phyloP scores from a whole-genome alignment of 2,888 invertebrate genomes.

The Thecophora atra region DNA sequence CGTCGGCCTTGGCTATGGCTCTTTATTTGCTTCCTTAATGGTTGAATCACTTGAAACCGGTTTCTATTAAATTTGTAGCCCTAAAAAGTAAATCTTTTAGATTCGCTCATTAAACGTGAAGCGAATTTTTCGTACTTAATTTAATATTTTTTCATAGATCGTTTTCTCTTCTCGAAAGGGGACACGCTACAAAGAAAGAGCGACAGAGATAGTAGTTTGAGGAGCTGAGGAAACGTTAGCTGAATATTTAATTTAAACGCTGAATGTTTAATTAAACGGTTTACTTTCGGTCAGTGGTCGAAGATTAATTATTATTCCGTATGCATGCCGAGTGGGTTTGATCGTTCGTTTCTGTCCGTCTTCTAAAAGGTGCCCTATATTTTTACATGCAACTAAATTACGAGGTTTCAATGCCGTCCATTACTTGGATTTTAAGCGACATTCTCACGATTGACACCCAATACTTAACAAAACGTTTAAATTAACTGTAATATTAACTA shows the following conservation, averaged over 20 bases:
- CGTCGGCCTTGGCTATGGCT: conserved; percentile 5
- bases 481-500: background rate
- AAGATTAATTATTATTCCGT: conserved; percentile 16
- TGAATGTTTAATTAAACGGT: too few relatives aligned
- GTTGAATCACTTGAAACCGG: background rate
- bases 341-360: background rate
- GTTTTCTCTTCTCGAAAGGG: background rate
- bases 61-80: background rate
- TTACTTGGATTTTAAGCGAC: background rate
- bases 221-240: background rate
- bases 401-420: conserved; percentile 15
- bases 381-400: conserved; percentile 19
- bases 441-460: too few relatives aligned
- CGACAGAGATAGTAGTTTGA: background rate
- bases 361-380: conserved; percentile 16
- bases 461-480: too few relatives aligned
- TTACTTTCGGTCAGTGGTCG: conserved; percentile 4
- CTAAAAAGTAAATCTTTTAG: background rate
- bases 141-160: background rate
- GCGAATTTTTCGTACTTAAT: background rate
- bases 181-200: background rate
- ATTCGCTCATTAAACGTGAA: background rate
- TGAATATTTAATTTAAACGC: conserved; percentile 22
- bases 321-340: background rate
- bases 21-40: background rate